Percentiles rank a stretch among this genome's conserved stretches.
Conservation (phyloP, 2,888 invertebrate genomes). For the Onchidella celtica region DNA sequence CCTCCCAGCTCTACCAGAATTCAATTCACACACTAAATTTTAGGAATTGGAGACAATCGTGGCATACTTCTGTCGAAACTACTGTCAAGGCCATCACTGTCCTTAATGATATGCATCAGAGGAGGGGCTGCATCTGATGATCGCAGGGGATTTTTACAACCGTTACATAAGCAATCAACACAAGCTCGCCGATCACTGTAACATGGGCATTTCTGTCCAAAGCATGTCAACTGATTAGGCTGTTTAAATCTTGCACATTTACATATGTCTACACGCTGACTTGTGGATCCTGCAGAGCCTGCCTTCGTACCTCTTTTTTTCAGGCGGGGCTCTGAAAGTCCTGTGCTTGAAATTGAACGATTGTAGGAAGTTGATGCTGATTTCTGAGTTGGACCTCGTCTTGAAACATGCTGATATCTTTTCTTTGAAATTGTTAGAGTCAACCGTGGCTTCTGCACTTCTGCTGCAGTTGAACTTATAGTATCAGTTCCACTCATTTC, state of each 20-base stretch:
- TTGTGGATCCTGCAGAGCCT: background rate
- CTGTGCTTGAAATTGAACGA: too few relatives aligned
- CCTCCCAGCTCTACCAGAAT: too few relatives aligned
- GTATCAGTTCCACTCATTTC: slow-evolving; percentile 17
- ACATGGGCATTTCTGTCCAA: slow-evolving; percentile 96
- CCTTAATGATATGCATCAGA: slow-evolving; percentile 43
- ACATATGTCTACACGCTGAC: slow-evolving; percentile 81
- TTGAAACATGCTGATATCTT: slow-evolving; percentile 24
- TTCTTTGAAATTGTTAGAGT: slow-evolving; percentile 45
- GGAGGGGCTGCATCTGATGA: slow-evolving; percentile 35
- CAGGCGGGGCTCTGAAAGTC: background rate
- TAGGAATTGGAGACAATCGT: slow-evolving; percentile 53
- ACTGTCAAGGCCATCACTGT: slow-evolving; percentile 37
- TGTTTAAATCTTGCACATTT: slow-evolving; percentile 95
- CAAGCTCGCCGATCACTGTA: slow-evolving; percentile 95
- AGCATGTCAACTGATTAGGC: slow-evolving; percentile 94
- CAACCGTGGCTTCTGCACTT: slow-evolving; percentile 26
- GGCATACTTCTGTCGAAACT: slow-evolving; percentile 53
- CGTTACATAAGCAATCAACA: slow-evolving; percentile 93
- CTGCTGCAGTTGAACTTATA: slow-evolving; percentile 6
- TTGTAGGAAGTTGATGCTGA: background rate
- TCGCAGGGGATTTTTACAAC: slow-evolving; percentile 91
- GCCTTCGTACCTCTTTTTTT: background rate
- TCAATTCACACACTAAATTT: too few relatives aligned
- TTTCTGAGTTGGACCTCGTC: background rate